These are phyloP conservation scores for Eupithecia exiguata DNA, from an alignment of 2,888 invertebrate genomes.

Conservation along the genomic window DNA sequence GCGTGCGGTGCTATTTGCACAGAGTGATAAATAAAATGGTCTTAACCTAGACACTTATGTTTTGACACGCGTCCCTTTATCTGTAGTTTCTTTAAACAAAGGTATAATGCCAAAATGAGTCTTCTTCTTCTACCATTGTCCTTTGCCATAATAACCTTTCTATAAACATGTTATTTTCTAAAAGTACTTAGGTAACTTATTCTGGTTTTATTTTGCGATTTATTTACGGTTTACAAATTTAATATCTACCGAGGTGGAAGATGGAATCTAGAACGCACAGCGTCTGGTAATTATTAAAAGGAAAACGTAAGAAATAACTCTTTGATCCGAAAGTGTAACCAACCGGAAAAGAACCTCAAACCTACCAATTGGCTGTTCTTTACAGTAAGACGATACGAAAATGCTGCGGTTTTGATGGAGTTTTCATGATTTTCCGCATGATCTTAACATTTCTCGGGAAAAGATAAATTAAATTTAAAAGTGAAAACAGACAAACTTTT, in stretches of 20 bases:
- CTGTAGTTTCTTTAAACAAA: too few species aligned
- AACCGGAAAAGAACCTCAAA: conserved; percentile 47
- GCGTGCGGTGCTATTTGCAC: too few species aligned
- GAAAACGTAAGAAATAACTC: conserved; percentile 29
- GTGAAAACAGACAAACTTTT: background rate
- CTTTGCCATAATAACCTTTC: background rate
- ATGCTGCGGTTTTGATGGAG: background rate
- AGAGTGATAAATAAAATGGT: too few species aligned
- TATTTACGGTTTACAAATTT: background rate
- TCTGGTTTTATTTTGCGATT: background rate
- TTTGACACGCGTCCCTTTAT: too few species aligned
- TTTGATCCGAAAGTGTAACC: conserved; percentile 30
- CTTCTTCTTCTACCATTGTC: too few species aligned
- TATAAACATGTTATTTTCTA: background rate
- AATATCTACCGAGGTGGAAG: conserved; percentile 16
- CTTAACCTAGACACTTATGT: too few species aligned
- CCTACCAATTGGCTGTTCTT: conserved; percentile 53
- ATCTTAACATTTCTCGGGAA: background rate
- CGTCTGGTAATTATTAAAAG: conserved; percentile 24
- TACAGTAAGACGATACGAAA: background rate
- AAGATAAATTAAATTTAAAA: background rate
- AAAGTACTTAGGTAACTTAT: background rate
- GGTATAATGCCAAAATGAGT: too few species aligned
- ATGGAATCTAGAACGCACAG: conserved; percentile 16
- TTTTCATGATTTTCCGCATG: background rate